Conservation (phyloP, 2,113 vertebrate genomes). For the Jacana jacana region DNA sequence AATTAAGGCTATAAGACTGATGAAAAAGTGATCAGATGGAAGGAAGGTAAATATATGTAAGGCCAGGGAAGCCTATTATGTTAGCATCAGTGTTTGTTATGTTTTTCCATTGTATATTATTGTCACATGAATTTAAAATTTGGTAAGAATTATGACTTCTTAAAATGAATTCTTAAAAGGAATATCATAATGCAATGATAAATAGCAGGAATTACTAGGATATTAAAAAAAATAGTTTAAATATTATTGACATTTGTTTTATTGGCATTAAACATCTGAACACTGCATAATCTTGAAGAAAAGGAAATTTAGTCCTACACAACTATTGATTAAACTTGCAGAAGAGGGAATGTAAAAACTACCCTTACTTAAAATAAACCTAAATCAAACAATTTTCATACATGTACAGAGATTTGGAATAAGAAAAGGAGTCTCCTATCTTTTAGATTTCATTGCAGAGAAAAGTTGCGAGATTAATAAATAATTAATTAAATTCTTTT, state of each 20-base stretch:
- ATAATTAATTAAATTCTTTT: not conserved
- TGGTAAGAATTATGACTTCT: not conserved
- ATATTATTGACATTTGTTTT: not conserved
- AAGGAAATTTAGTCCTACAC: not conserved
- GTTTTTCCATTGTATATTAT: not conserved
- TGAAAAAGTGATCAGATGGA: not conserved
- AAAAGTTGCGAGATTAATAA: not conserved
- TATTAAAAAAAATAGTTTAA: not conserved
- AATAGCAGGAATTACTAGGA: not conserved
- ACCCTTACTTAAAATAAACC: not conserved
- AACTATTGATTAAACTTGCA: not conserved
- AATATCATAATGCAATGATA: not conserved
- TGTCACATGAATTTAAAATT: not conserved
- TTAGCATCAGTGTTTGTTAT: not conserved
- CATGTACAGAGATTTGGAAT: not conserved
- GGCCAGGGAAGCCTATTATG: not conserved
- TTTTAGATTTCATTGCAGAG: not conserved
- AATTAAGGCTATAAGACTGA: not conserved
- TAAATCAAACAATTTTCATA: not conserved
- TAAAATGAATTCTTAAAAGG: too few species aligned
- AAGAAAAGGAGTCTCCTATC: not conserved
- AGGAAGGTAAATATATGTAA: not conserved
- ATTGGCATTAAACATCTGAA: not conserved
- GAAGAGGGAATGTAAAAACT: not conserved
- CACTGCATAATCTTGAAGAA: not conserved